Conservation (phyloP, 2,888 invertebrate species). For the Osedax fenrisi region DNA sequence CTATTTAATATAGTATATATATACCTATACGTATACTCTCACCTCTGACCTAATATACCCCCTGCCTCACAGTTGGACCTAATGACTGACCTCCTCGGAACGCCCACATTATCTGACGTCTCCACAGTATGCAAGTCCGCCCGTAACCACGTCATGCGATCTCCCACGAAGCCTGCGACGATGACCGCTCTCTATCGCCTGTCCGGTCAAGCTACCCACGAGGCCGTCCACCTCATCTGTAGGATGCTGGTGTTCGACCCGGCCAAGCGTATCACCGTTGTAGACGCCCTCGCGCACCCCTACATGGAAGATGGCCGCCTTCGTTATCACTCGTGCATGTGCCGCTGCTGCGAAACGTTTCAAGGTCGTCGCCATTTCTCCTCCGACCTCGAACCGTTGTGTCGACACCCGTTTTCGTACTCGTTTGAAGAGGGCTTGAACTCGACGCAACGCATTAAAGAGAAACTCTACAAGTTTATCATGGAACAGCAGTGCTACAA, state of each 20-base stretch:
- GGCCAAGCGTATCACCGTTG: constrained; percentile 82
- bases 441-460: constrained; percentile 61
- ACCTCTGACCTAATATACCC: too few species aligned
- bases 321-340: constrained; percentile 99
- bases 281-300: constrained; percentile 87
- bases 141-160: constrained; percentile 73
- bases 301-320: constrained; percentile 93
- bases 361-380: constrained; percentile 64
- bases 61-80: constrained; percentile 78
- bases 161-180: constrained; percentile 53
- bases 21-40: too few species aligned
- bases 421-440: constrained; percentile 36
- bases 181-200: constrained; percentile 66
- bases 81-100: constrained; percentile 90
- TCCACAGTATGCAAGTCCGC: constrained; percentile 85
- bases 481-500: constrained; percentile 90
- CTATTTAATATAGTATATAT: too few species aligned
- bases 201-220: constrained; percentile 83
- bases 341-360: constrained; percentile 80
- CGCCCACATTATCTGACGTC: constrained; percentile 89
- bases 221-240: constrained; percentile 88
- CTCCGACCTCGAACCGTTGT: constrained; percentile 75
- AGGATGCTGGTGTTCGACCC: constrained; percentile 98
- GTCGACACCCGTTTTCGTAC: constrained; percentile 68
- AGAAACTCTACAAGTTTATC: constrained; percentile 97